Base-by-base conservation (phyloP, 2,797 vertebrate genomes). In the Platyrinchus mystaceus region DNA sequence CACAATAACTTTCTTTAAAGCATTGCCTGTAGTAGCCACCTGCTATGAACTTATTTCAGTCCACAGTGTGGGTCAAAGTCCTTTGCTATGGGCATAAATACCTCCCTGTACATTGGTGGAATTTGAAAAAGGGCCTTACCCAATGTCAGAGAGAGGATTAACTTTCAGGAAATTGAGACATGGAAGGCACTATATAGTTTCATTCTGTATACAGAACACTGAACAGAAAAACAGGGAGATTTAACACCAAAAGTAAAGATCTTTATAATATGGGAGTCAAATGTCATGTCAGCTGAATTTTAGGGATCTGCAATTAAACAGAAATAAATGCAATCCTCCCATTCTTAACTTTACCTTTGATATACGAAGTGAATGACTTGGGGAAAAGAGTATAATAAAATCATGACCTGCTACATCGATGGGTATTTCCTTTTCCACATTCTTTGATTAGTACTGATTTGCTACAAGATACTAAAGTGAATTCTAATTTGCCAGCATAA, bases 271-370 rank as follows among this genome's bases (percentile, higher is more conserved):
- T 1, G 59, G 26, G 60, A 67, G 18, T 14, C 5, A 81, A 74
- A 59, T 24, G 3, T 4, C 1, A 0, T 19, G 27, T 32, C 6
- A 73, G 9, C 41, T 63, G 21, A 64, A 39, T 49, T 81, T 21
- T 30, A 78, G 63, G 16, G 8, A 70, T 53, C 58, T 68, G 13
- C n/a, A 69, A 6, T 46, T 66, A 63, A 91, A 6, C 22, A 83
- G 18, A 83, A 93, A 62, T 83, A 73, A 56, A 73, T 15, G 17
- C 14, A 66, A n/a, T 3, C 1, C 2, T 50, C 12, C 6, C 14
- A 32, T 49, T 53, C 32, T 49, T 37, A 87, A 63, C 5, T 49
- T 74, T 44, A 53, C 10, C 3, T 90, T 78, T 81, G 14, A 41
- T 56, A 12, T n/a, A 56, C 36, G 30, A 90, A 49, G 18, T 62